phyloP scores from a whole-genome alignment of 2,113 vertebrate genomes.

The Bufo gargarizans region DNA sequence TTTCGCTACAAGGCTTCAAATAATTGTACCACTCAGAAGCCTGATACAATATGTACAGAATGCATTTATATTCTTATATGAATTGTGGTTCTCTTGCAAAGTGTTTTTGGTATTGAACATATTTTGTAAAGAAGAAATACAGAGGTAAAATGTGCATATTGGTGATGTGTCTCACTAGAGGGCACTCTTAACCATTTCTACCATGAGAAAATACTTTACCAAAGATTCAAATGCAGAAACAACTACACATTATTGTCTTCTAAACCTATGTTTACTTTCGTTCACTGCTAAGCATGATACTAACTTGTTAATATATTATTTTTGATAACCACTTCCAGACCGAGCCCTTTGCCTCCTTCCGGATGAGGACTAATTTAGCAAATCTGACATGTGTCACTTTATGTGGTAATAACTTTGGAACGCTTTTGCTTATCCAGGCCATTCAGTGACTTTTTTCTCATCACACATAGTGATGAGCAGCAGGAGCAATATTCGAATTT shows the following conservation, averaged over 20 bases:
- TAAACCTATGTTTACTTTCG: neutral
- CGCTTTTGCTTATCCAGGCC: no score
- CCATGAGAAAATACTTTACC: neutral
- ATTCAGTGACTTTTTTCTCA: no score
- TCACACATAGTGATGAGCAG: no score
- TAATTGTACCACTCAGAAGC: neutral
- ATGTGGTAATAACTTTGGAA: no score
- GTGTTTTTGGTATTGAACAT: neutral
- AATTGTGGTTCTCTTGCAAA: neutral
- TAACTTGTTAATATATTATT: neutral
- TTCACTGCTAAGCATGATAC: neutral
- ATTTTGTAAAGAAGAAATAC: neutral
- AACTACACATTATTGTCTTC: neutral
- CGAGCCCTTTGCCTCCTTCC: no score
- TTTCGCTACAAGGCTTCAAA: constrained; percentile 25
- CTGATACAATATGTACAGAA: constrained; percentile 16
- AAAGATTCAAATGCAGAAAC: neutral
- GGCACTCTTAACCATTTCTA: constrained; percentile 35
- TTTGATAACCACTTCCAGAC: no score
- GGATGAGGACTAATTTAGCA: no score
- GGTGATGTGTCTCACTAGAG: constrained; percentile 22
- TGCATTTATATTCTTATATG: neutral
- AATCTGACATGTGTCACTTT: no score
- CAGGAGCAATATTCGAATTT: no score
- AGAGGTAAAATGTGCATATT: neutral